Evolutionary conservation across 2,797 vertebrate genomes (phyloP).

Genomic region (Sylvia borin): DNA sequence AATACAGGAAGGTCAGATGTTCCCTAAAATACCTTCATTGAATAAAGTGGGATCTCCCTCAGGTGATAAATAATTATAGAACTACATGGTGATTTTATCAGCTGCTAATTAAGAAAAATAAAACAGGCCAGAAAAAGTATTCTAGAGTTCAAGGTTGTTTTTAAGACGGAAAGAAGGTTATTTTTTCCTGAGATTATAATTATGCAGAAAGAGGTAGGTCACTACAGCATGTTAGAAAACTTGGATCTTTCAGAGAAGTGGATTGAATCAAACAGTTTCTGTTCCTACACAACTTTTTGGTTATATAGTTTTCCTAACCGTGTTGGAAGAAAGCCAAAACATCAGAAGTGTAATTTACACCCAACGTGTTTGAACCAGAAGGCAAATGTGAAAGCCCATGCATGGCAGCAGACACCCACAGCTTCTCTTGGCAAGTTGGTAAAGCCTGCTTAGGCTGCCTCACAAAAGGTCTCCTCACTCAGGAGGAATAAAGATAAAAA

Average conservation of each 20-base stretch:
- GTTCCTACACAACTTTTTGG: constrained; percentile 7
- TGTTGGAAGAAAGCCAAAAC: background rate
- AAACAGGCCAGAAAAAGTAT: background rate
- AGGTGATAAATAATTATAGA: constrained; percentile 55
- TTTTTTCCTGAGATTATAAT: background rate
- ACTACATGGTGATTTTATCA: constrained; percentile 25
- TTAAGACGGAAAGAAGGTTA: background rate
- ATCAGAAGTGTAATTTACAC: background rate
- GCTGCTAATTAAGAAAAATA: constrained; percentile 57
- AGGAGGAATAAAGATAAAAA: background rate
- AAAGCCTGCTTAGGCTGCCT: background rate
- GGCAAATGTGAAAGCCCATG: background rate
- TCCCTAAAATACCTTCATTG: constrained; percentile 27
- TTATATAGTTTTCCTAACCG: background rate
- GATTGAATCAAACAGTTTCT: background rate
- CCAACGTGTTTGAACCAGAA: background rate
- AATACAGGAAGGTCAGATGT: background rate
- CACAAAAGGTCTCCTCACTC: background rate
- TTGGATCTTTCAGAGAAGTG: background rate
- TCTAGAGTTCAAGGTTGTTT: constrained; percentile 40
- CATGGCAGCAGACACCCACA: background rate
- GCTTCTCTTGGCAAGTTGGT: background rate
- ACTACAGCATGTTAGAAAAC: background rate
- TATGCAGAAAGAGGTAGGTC: background rate
- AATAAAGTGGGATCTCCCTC: background rate